Evolutionary conservation across 1,140 invertebrate genomes (phyloP).

Genomic region (Latrodectus geometricus): DNA sequence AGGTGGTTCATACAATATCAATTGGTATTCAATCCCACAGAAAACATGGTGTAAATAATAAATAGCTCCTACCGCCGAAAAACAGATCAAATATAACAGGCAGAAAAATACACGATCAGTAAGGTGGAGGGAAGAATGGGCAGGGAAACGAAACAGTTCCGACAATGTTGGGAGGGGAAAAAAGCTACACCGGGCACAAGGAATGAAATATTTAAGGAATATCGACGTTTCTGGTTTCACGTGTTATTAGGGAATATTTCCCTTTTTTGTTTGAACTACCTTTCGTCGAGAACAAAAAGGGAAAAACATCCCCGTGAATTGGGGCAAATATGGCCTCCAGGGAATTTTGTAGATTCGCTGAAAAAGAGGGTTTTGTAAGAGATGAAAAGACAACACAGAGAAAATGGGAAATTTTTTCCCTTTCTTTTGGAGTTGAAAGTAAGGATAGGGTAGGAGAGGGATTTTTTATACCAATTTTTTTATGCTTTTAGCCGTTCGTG

Average conservation of each 20-base stretch:
- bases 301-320: not conserved
- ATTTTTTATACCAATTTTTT: not conserved
- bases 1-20: slow-evolving; percentile 51
- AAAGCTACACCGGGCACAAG: not conserved
- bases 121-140: not conserved
- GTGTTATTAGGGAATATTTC: slow-evolving; percentile 19
- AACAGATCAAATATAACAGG: slow-evolving; percentile 43
- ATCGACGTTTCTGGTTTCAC: slow-evolving; percentile 31
- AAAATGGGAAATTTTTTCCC: not conserved
- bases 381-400: not conserved
- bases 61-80: slow-evolving; percentile 4
- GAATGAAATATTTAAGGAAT: slow-evolving; percentile 54
- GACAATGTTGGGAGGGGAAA: not conserved
- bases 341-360: not conserved
- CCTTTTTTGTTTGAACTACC: slow-evolving; percentile 17
- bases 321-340: not conserved
- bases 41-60: slow-evolving; percentile 54
- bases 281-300: not conserved
- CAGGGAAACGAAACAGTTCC: slow-evolving; percentile 9
- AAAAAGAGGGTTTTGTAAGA: not conserved
- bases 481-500: not conserved
- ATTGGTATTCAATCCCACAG: slow-evolving; percentile 51
- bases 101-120: not conserved
- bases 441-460: not conserved
- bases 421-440: not conserved